A percentile compares a stretch with the other conserved stretches of the same genome.
Evolutionary conservation across 2,888 invertebrate species (phyloP).

Genomic region (Danaus chrysippus): DNA sequence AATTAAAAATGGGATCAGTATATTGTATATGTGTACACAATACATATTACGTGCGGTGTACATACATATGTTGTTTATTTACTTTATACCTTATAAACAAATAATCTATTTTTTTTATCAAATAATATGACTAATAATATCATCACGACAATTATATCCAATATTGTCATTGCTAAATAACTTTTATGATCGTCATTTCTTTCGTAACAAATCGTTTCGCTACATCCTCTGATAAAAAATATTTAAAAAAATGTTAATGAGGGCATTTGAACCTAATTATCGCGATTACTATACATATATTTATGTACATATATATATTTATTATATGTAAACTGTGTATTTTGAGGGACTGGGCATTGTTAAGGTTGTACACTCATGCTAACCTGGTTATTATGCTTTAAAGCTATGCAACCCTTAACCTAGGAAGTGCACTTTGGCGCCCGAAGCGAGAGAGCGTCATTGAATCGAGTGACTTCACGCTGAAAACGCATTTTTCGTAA

Average conservation of each 20-base stretch:
- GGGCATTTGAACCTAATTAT: too few relatives aligned
- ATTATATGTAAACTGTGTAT: too few relatives aligned
- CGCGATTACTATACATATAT: too few relatives aligned
- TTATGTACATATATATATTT: too few relatives aligned
- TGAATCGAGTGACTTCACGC: slow-evolving; percentile 10
- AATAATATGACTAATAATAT: too few relatives aligned
- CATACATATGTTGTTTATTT: slow-evolving; percentile 1
- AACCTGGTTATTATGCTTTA: background rate
- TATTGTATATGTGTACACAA: too few relatives aligned
- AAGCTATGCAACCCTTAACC: slow-evolving; percentile 27
- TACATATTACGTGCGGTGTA: too few relatives aligned
- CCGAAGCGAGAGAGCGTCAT: slow-evolving; percentile 11
- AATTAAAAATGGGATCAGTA: too few relatives aligned
- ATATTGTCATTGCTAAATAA: too few relatives aligned
- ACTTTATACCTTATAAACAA: slow-evolving; percentile 21
- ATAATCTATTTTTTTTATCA: slow-evolving; percentile 11
- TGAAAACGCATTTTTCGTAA: slow-evolving; percentile 16
- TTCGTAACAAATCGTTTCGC: slow-evolving; percentile 10
- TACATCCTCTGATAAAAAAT: background rate
- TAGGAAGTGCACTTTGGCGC: slow-evolving; percentile 25
- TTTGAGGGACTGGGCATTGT: background rate
- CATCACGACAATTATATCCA: too few relatives aligned
- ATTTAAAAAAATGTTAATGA: background rate
- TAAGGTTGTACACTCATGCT: background rate
- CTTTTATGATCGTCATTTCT: background rate